Conservation (phyloP, 2,888 invertebrate genomes). For the Cantharis flavilabris region DNA sequence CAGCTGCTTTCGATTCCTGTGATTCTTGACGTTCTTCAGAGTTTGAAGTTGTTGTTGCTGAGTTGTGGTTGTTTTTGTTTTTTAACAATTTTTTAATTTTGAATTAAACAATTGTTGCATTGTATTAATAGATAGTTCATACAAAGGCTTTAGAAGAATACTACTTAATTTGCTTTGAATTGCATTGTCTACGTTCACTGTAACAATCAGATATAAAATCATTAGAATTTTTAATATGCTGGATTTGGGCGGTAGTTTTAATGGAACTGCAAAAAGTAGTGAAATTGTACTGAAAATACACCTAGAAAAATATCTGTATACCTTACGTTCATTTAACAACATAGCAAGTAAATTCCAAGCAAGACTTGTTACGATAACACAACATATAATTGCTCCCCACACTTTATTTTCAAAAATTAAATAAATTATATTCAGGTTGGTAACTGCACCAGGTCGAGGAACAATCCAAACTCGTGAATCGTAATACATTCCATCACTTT, state of each 20-base stretch:
- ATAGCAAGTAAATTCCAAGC: not conserved
- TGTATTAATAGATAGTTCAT: not conserved
- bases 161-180: slow-evolving; percentile 3
- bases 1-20: no score
- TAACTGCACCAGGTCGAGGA: not conserved
- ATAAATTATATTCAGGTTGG: not conserved
- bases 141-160: not conserved
- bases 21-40: no score
- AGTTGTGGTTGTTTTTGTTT: not conserved
- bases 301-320: not conserved
- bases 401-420: not conserved
- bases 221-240: not conserved
- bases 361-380: not conserved
- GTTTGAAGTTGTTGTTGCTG: no score
- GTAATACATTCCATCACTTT: not conserved
- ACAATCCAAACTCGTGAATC: slow-evolving; percentile 3
- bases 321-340: not conserved
- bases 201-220: not conserved
- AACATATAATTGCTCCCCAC: not conserved
- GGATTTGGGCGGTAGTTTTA: not conserved
- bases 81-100: not conserved
- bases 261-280: not conserved
- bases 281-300: not conserved
- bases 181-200: not conserved
- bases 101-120: slow-evolving; percentile 2